Evolutionary conservation across 2,113 vertebrate species (phyloP).

Genomic region (Pan paniscus): DNA sequence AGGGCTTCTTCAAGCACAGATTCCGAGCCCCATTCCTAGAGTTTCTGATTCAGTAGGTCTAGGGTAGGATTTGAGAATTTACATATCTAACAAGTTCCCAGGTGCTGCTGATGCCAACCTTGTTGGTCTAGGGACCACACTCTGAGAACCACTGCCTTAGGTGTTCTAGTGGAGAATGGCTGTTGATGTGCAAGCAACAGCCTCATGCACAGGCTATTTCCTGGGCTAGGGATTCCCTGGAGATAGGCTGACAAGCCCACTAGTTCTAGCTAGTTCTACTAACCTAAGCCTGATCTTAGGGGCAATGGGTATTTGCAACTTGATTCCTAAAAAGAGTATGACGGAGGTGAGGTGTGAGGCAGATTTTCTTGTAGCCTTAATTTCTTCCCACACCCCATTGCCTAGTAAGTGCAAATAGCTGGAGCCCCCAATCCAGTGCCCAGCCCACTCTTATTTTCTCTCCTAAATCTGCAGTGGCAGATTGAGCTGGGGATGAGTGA

Average conservation of each 20-base stretch:
- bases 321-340: background rate
- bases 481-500: background rate
- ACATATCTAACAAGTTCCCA: background rate
- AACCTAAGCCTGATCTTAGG: background rate
- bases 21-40: background rate
- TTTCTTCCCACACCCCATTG: background rate
- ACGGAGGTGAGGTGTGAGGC: background rate
- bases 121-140: background rate
- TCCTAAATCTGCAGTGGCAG: background rate
- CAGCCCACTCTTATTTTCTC: background rate
- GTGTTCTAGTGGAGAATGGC: background rate
- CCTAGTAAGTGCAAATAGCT: background rate
- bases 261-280: background rate
- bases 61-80: background rate
- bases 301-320: background rate
- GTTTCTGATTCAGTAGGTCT: background rate
- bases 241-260: background rate
- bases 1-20: background rate
- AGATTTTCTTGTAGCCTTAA: background rate
- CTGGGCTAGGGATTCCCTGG: background rate
- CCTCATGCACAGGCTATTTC: rapidly evolving
- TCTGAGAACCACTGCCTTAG: background rate
- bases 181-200: background rate
- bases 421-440: background rate
- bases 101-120: background rate